A percentile compares a stretch with the other conserved stretches of the same genome.
Evolutionary conservation across 2,888 invertebrate species (phyloP).

Genomic region (Scelioninae gen. 2): DNA sequence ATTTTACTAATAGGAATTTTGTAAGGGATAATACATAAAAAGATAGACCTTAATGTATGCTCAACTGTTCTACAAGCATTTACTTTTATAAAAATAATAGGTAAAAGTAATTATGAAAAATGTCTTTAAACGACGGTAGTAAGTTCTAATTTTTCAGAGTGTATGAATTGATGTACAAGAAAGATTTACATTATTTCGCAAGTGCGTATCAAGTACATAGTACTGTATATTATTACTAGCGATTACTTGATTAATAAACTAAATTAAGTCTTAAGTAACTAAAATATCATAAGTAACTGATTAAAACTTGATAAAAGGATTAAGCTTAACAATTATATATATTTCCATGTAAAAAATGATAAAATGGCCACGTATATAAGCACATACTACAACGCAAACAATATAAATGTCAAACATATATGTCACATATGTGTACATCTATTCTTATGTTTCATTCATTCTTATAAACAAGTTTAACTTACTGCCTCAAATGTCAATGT

Average conservation of each 20-base stretch:
- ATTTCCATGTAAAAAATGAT: too few species aligned
- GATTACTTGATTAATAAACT: constrained; percentile 22
- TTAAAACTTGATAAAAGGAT: not conserved
- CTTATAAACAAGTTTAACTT: too few species aligned
- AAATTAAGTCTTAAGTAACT: not conserved
- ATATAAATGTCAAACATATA: too few species aligned
- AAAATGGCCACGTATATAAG: too few species aligned
- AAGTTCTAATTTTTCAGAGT: constrained; percentile 39
- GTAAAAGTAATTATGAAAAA: constrained; percentile 10
- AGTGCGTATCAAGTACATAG: constrained; percentile 45
- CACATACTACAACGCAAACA: too few species aligned
- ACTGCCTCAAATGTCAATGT: too few species aligned
- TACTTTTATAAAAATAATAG: not conserved
- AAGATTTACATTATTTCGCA: constrained; percentile 48
- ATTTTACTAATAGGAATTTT: too few species aligned
- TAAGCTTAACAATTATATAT: not conserved
- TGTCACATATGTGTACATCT: too few species aligned
- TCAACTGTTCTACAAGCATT: constrained; percentile 4
- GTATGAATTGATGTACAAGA: constrained; percentile 52
- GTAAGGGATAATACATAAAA: not conserved
- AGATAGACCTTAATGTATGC: not conserved
- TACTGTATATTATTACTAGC: constrained; percentile 20
- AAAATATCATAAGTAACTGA: not conserved
- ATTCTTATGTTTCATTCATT: too few species aligned
- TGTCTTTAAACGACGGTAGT: too few species aligned